These are phyloP conservation scores for Gouania willdenowi DNA, from an alignment of 2,797 vertebrate species.

Conservation along the genomic window DNA sequence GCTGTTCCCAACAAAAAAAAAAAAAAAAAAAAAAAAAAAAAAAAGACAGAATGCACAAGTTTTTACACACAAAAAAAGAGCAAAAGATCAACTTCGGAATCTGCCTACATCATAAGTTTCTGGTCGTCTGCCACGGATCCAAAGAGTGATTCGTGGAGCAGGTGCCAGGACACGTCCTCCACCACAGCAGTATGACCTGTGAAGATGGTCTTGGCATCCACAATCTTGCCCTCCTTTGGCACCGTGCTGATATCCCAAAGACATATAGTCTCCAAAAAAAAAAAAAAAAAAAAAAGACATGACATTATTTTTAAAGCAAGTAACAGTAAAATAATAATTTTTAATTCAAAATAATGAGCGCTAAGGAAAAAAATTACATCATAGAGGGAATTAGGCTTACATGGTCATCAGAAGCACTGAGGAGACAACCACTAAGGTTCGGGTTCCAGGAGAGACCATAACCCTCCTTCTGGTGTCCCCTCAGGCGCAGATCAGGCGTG, in stretches of 20 bases:
- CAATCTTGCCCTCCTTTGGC: constrained; percentile 95
- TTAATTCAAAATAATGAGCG: too few relatives aligned
- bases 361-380: too few relatives aligned
- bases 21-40: too few relatives aligned
- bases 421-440: constrained; percentile 92
- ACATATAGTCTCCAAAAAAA: constrained; percentile 88
- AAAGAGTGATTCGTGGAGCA: constrained; percentile 94
- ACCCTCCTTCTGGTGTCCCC: constrained; percentile 97
- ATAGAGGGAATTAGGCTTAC: too few relatives aligned
- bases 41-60: too few relatives aligned
- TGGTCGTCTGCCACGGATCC: constrained; percentile 96
- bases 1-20: constrained; percentile 59
- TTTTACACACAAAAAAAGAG: too few relatives aligned
- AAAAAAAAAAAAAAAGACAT: too few relatives aligned
- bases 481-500: constrained; percentile 89
- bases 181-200: constrained; percentile 96
- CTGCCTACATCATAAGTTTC: constrained; percentile 94
- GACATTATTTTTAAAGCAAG: too few relatives aligned
- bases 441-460: constrained; percentile 98
- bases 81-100: constrained; percentile 1
- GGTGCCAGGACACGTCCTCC: constrained; percentile 96
- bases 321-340: background rate
- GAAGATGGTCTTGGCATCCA: constrained; percentile 98
- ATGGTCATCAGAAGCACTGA: constrained; percentile 97
- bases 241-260: constrained; percentile 97